phyloP scores from a whole-genome alignment of 2,113 vertebrate species.

The Solenodon paradoxus region DNA sequence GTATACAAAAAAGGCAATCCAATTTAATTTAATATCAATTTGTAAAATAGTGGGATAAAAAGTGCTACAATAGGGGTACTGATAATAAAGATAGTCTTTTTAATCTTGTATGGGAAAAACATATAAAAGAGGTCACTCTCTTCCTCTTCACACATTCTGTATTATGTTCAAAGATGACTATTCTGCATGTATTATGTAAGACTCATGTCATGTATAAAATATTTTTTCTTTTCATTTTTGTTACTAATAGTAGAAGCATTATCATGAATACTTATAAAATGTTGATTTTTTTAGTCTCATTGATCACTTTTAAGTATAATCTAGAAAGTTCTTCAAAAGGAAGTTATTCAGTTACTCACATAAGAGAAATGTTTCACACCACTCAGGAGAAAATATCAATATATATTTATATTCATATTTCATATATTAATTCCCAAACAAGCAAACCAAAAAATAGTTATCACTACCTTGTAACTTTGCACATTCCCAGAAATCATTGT shows the following conservation, averaged over 20 bases:
- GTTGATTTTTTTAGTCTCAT: background rate
- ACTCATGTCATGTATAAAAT: background rate
- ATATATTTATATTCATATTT: background rate
- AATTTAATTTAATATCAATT: background rate
- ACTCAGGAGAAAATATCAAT: background rate
- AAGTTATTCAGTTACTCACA: background rate
- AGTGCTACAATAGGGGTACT: background rate
- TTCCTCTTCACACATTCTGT: background rate
- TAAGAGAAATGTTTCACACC: background rate
- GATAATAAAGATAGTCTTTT: background rate
- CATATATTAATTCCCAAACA: background rate
- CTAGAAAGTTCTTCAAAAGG: background rate
- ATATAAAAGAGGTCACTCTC: background rate
- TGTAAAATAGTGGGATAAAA: background rate
- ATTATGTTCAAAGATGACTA: background rate
- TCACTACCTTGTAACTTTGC: background rate
- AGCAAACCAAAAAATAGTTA: background rate
- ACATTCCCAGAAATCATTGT: background rate
- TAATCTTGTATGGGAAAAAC: background rate
- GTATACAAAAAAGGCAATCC: background rate
- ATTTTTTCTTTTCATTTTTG: background rate
- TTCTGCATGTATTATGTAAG: background rate
- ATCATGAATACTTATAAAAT: background rate
- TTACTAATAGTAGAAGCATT: background rate
- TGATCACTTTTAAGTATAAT: background rate